These are phyloP conservation scores for Hylia prasina DNA, from an alignment of 2,113 vertebrate species.

Conservation along the genomic window DNA sequence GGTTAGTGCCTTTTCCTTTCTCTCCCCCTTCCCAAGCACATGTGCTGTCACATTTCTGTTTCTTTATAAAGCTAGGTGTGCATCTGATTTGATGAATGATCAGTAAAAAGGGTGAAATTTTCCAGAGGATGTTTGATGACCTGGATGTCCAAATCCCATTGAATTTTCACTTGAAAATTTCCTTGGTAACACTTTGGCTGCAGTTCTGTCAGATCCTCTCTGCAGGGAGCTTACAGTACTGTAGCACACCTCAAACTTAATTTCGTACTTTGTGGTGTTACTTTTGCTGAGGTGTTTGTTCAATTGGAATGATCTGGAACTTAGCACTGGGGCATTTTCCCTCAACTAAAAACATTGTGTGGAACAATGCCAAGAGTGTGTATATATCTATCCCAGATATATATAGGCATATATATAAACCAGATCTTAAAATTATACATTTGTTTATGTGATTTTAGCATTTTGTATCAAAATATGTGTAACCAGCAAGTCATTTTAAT, in stretches of 20 bases:
- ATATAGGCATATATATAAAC: neutral
- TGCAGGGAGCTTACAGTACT: neutral
- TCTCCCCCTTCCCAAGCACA: neutral
- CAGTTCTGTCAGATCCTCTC: neutral
- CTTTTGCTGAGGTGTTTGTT: neutral
- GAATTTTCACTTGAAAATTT: neutral
- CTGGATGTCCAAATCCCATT: neutral
- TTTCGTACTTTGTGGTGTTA: neutral
- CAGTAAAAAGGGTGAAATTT: neutral
- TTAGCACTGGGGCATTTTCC: neutral
- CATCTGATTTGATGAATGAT: neutral
- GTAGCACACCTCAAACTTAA: neutral
- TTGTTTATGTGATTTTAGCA: neutral
- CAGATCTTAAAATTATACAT: neutral
- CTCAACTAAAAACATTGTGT: neutral
- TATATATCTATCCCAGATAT: neutral
- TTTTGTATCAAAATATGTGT: neutral
- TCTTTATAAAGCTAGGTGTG: neutral
- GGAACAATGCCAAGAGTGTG: neutral
- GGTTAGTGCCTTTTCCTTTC: neutral
- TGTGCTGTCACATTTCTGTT: neutral
- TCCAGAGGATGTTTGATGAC: neutral
- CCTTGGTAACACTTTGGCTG: neutral
- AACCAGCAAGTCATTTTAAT: neutral
- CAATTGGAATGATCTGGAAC: neutral